Conservation (phyloP, 37 sponge, comb jelly and placozoan genomes). For the Eunapius fragilis region DNA sequence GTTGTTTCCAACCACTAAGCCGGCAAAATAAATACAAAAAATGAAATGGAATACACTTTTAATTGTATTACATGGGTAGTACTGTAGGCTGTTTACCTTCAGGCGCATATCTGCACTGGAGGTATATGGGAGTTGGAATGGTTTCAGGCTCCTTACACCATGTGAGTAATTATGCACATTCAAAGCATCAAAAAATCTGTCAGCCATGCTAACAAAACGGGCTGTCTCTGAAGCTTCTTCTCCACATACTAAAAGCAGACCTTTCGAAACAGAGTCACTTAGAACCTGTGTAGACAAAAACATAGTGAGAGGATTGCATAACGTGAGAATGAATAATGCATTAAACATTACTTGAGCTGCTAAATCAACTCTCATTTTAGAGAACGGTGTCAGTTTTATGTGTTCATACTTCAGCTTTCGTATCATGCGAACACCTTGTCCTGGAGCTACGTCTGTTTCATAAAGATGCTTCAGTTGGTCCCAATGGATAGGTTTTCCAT, state of each 20-base stretch:
- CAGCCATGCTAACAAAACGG: background rate
- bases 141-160: background rate
- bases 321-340: background rate
- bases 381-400: constrained; percentile 4
- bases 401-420: constrained; percentile 40
- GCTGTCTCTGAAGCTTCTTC: background rate
- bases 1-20: background rate
- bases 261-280: background rate
- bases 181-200: background rate
- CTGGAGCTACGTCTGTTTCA: background rate
- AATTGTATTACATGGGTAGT: background rate
- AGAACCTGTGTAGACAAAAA: background rate
- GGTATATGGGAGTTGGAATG: background rate
- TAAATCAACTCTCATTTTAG: constrained; percentile 31
- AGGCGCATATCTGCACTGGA: background rate
- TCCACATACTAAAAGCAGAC: background rate
- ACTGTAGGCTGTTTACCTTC: background rate
- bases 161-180: background rate
- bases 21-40: background rate
- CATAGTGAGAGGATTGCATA: background rate
- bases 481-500: background rate
- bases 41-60: background rate
- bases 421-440: constrained; percentile 23
- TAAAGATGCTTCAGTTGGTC: background rate
- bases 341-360: constrained; percentile 45